Conservation (phyloP, 2,113 vertebrate species). For the Sapayoa aenigma region DNA sequence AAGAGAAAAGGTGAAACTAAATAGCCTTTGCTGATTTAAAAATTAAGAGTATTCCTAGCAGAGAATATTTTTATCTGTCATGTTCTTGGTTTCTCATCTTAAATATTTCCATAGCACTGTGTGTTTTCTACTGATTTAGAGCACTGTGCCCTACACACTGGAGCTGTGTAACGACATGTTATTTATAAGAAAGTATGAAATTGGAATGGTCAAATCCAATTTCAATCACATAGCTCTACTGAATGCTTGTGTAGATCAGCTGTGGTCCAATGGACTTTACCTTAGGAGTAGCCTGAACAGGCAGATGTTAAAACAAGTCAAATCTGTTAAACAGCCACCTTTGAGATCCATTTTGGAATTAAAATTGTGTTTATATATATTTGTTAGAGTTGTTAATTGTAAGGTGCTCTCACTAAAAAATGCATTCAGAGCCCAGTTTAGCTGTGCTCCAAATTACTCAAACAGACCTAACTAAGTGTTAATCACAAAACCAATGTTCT, state of each 20-base stretch:
- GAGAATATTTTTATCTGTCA: not conserved
- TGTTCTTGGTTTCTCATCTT: not conserved
- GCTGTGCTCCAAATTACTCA: not conserved
- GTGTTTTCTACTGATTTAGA: not conserved
- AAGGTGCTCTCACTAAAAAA: not conserved
- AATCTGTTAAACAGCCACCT: not conserved
- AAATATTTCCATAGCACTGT: not conserved
- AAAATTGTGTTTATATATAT: not conserved
- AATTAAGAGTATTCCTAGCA: not conserved
- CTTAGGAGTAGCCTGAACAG: not conserved
- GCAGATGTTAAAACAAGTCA: not conserved
- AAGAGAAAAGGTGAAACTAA: constrained; percentile 13
- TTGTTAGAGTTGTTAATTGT: not conserved
- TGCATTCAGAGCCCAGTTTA: not conserved
- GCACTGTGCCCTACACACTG: not conserved
- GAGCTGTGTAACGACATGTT: not conserved
- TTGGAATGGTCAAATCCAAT: not conserved
- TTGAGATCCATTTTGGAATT: not conserved
- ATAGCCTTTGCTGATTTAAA: not conserved
- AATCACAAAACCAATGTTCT: not conserved
- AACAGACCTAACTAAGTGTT: not conserved
- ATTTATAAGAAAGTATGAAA: not conserved
- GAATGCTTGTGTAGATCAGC: not conserved
- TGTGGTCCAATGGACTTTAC: not conserved
- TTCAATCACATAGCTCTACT: not conserved